Evolutionary conservation across 1,140 invertebrate species (phyloP), one percentile per base, ranked within the genome.

Genomic region (Drosophila tsacasi): DNA sequence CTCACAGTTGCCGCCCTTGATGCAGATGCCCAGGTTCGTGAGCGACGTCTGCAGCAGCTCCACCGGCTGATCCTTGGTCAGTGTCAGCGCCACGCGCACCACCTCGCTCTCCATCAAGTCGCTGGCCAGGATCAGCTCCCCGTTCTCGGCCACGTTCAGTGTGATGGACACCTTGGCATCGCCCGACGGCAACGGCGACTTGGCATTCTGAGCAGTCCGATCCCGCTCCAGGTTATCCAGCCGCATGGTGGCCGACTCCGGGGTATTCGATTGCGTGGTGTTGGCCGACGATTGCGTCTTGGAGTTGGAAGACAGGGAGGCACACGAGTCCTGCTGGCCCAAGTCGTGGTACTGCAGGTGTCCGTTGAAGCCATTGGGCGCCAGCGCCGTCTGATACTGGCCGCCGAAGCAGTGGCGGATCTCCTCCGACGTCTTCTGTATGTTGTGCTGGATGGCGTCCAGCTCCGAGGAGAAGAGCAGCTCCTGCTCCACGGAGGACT

Each of bases 341-440:
- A 89, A 72, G 21, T 90, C 83, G 60, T 90, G 82, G 35, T 69
- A 79, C 39, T 90, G 83, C 80, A 85, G 94, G 73, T 95, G 94
- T 55, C 94, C 94, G 61, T 95, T 94, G 39, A 94, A 94, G 46
- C 94, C 94, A 57, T 94, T 94, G 54, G 84, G 81, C 30, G 90
- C 91, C 69, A 92, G 61, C 40, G 98, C 63, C 58, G 63, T 84
- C 96, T 97, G 73, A 97, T 98, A 40, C 52, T 92, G 91, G 10
- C 83, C 80, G 42, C 90, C 85, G 35, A 92, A 92, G 52, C 85
- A 97, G 93, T 97, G 97, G 84, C 98, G 97, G 92, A 99, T 99
- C 94, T 99, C 98, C 21, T 97, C 97, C 4, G 98, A 98, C 44
- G 98, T 99, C 91, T 97, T 96, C 65, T 97, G 95, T 59, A 99